Evolutionary conservation across 2,888 invertebrate genomes (phyloP).

Genomic region (Pandemis heparana): DNA sequence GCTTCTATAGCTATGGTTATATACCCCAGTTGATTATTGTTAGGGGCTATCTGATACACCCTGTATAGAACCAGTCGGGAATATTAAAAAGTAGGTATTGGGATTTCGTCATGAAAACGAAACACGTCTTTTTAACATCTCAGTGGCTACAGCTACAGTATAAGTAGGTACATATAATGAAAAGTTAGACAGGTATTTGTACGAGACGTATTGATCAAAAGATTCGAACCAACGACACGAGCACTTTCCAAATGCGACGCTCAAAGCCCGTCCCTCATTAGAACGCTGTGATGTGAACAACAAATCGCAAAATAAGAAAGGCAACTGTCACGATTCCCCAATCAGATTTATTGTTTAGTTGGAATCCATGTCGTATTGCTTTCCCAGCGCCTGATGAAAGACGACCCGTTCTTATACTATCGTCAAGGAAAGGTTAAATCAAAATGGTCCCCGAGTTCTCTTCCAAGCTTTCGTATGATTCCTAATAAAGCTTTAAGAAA

Average conservation of each 20-base stretch:
- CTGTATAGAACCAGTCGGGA: too few species aligned
- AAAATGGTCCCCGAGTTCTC: neutral
- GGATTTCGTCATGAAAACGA: neutral
- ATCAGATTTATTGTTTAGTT: neutral
- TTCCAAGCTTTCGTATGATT: constrained; percentile 12
- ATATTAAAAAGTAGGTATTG: too few species aligned
- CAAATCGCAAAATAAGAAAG: neutral
- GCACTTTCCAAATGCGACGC: neutral
- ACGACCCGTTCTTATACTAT: neutral
- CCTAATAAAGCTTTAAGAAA: constrained; percentile 50
- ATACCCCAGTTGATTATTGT: too few species aligned
- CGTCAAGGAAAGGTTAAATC: neutral
- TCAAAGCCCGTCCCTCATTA: neutral
- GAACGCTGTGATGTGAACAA: neutral
- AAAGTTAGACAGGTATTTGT: neutral
- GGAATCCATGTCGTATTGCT: neutral
- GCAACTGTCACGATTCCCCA: neutral
- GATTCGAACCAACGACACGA: neutral
- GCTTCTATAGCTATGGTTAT: too few species aligned
- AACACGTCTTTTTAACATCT: constrained; percentile 1
- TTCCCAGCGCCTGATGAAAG: neutral
- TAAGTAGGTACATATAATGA: neutral
- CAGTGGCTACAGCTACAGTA: neutral
- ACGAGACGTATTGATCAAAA: neutral
- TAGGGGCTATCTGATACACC: too few species aligned